Conservation (phyloP, 2,888 invertebrate genomes). For the Euclidia mi region DNA sequence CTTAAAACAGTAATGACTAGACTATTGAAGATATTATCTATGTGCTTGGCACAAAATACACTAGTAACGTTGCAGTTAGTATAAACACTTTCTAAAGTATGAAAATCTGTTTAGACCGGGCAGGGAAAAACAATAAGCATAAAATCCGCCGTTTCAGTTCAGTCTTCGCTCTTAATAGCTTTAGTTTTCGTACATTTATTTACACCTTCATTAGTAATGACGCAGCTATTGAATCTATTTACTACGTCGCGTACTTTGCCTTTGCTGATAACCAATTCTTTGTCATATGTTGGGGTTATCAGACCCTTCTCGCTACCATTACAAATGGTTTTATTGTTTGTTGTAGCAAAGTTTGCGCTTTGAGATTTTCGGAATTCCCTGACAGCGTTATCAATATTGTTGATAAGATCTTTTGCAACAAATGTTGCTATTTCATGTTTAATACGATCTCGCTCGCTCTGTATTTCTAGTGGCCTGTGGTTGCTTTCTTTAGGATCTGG, state of each 20-base stretch:
- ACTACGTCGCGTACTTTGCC: constrained; percentile 87
- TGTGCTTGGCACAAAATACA: constrained; percentile 74
- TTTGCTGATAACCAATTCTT: constrained; percentile 83
- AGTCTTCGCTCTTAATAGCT: constrained; percentile 71
- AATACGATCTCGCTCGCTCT: constrained; percentile 80
- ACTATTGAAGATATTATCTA: constrained; percentile 45
- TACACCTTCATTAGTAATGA: constrained; percentile 57
- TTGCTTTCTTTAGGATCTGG: constrained; percentile 67
- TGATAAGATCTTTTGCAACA: constrained; percentile 84
- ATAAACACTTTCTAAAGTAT: constrained; percentile 51
- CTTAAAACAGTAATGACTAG: constrained; percentile 62
- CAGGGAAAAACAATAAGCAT: constrained; percentile 43
- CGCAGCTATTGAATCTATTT: constrained; percentile 80
- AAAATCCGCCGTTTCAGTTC: constrained; percentile 46
- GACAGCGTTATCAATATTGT: constrained; percentile 83
- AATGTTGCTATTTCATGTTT: constrained; percentile 86
- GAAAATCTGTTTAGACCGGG: constrained; percentile 65
- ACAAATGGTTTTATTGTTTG: constrained; percentile 60
- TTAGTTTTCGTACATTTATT: constrained; percentile 63
- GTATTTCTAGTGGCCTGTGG: constrained; percentile 69
- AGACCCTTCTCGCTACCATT: constrained; percentile 77
- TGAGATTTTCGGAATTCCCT: constrained; percentile 83
- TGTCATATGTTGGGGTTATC: constrained; percentile 84
- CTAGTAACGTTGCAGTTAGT: constrained; percentile 44
- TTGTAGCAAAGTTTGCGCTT: constrained; percentile 72